Evolutionary conservation across 2,888 invertebrate genomes (phyloP), one percentile per base, ranked within the genome.

Genomic region (Stratiomys singularior): DNA sequence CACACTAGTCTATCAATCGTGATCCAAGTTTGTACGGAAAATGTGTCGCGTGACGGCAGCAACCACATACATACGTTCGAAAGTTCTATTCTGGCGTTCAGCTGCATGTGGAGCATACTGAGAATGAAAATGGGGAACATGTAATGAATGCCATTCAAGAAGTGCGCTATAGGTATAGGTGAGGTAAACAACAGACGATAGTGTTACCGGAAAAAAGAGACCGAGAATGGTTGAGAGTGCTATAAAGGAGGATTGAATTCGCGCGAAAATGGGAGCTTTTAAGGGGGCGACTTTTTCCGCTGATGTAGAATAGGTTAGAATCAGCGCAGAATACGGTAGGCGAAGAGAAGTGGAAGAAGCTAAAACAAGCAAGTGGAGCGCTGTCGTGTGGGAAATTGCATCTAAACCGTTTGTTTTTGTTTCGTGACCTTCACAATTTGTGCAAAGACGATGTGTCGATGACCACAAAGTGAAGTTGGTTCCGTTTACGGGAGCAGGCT

Each of bases 381-480:
- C 18, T 21, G 23, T 72, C 18, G 25, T n/a, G 58, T 25, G 44
- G 25, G 44, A 63, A 77, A 77, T 60, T 77, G 77, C 77, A 77
- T 77, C 77, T 69, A 77, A 60, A 77, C 77, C 69, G 77, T 77
- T 77, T 77, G 77, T 77, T 77, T 77, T 77, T 69, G 86, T 86
- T 74, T 58, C 86, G 86, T 87, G 87, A 87, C 87, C 87, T 87
- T 87, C 87, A 87, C 85, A 87, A 86, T 87, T 87, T 85, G 86
- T 85, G 87, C 87, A 87, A 87, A 87, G 87, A 85, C 87, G 87
- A 87, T 87, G 88, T 87, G 87, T 87, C 87, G 87, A 87, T 87
- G 87, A 87, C 87, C 87, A 87, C 86, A 85, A 69, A 60, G 37
- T 74, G 74, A 74, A 74, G 74, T 74, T 74, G 74, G 74, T 60